Evolutionary conservation across 2,888 invertebrate genomes (phyloP), one percentile per base, ranked within the genome.

Genomic region (Rhingia rostrata): DNA sequence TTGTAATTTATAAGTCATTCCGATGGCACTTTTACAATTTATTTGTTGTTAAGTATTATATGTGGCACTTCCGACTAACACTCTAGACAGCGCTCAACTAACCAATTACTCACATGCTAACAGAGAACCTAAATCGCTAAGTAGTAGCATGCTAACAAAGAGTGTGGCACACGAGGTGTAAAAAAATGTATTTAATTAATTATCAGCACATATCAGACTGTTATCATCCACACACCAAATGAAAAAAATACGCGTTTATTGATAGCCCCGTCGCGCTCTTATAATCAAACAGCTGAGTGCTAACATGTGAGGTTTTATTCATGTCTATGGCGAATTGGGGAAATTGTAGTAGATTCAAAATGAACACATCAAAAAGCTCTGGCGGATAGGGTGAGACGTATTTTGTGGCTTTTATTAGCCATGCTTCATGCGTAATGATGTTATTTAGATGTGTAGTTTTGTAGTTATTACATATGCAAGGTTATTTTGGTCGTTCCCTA

Each of bases 181-280:
- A 53, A 22, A 51, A 54, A 35, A 61, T 72, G 53, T 53, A 12
- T 61, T 54, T 51, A 53, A 45, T 22, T 49, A 51, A 45, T 41
- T 35, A 53, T 12, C 35, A 43, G n/a, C 6, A 32, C 30, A 56
- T 35, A 45, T 14, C 61, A 45, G 53, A 72, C 45, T 43, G 51
- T 53, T 61, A 72, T 72, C 70, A 43, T 51, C n/a, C 10, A 6
- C 33, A 43, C 5, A 14, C 3, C 22, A 22, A 47, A 49, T 6
- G 22, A 32, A 35, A 35, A 3, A 6, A 2, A 33, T 30, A 7
- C 49, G 30, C 9, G 9, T 49, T 14, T 30, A 7, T 14, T 9
- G 22, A 22, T 22, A 22, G 22, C 22, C 22, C 22, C 22, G 22
- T 22, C 22, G 1, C 22, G 6, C 33, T 0, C 9, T 49, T 53